Evolutionary conservation across 2,888 invertebrate species (phyloP).

Genomic region (Osmoderma eremita): DNA sequence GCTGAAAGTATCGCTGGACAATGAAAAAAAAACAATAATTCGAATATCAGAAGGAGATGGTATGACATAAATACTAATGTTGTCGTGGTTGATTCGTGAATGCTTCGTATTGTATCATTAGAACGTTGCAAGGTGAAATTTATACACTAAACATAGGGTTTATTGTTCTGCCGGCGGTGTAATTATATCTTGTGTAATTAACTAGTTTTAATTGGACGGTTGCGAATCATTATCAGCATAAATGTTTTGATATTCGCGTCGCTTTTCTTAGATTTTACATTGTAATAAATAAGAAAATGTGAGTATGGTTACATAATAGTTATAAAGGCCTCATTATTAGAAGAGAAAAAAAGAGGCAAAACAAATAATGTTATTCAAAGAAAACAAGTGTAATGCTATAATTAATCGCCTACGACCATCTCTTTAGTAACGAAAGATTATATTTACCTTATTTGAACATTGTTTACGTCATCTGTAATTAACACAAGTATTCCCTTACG

Average conservation of each 20-base stretch:
- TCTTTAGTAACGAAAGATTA: neutral
- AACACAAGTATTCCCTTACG: too few species aligned
- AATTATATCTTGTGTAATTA: constrained; percentile 24
- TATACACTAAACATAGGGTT: constrained; percentile 18
- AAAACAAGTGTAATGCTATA: too few species aligned
- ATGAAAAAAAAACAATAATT: constrained; percentile 5
- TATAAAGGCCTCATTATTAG: too few species aligned
- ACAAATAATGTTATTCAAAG: too few species aligned
- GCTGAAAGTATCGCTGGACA: neutral
- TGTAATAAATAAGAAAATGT: neutral
- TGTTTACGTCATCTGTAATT: neutral
- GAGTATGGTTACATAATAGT: too few species aligned
- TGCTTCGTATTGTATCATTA: constrained; percentile 3
- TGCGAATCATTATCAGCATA: constrained; percentile 5
- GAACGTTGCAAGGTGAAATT: constrained; percentile 32
- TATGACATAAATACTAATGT: neutral
- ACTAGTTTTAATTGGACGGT: constrained; percentile 21
- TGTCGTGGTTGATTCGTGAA: neutral
- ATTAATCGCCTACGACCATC: too few species aligned
- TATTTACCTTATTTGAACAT: neutral
- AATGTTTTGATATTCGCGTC: constrained; percentile 20
- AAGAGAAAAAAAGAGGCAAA: too few species aligned
- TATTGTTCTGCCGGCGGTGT: constrained; percentile 21
- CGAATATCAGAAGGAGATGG: constrained; percentile 6
- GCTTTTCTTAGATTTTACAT: constrained; percentile 14